Base-by-base conservation (phyloP, 2,888 invertebrate species). In the Pammene fasciana region DNA sequence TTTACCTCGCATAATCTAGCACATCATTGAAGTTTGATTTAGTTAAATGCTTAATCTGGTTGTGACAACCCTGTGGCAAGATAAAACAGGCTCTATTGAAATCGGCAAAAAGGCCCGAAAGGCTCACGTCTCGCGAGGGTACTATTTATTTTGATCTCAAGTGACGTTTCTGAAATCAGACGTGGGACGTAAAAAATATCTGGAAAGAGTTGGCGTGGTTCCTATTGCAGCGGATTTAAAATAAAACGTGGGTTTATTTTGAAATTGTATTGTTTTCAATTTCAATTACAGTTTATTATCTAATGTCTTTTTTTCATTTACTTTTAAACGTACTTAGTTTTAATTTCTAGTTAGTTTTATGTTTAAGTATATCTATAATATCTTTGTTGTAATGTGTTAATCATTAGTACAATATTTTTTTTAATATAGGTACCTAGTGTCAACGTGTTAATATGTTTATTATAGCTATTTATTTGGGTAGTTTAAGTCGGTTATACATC, bases 81-180 rank as follows among this genome's bases (percentile, higher is more conserved):
- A 81, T 82, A 80, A 78, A 78, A 75, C 73, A 73, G 75, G 74
- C 71, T 74, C 84, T 82, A 85, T 86, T 85, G 86, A 86, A 86
- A 84, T 77, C 80, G 78, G 76, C 74, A 76, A 83, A 84, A 84
- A 79, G 82, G 79, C 78, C 79, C 72, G 74, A 79, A 75, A 78
- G 78, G 82, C 26, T 68, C 52, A 50, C 64, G 68, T 68, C 64
- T 68, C 68, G 57, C 78, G 79, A 77, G 75, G 73, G 71, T 72
- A 77, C 82, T 82, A 83, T 84, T 83, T 84, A 84, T 84, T 83
- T 82, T 78, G 82, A 83, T 84, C 81, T 78, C 70, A 74, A 78
- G 77, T 79, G 82, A 80, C 82, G 76, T 78, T 81, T 76, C 71
- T 74, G 72, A 48, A 68, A 68, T 68, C 68, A 68, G 68, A 64